These are phyloP conservation scores for Labeo catla DNA, from an alignment of 2,113 vertebrate genomes.

Conservation along the genomic window DNA sequence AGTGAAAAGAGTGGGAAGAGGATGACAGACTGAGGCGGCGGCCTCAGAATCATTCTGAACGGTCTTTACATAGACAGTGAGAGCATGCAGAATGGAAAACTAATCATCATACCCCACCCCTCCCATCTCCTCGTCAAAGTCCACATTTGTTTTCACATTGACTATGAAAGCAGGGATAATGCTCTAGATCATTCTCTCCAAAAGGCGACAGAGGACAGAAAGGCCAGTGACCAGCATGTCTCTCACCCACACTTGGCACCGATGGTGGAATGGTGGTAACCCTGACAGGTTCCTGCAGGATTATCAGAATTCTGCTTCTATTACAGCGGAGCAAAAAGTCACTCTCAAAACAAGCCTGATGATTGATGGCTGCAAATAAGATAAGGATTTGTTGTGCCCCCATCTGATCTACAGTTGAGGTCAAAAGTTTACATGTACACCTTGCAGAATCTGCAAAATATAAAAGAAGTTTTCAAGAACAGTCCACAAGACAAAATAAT, in stretches of 20 bases:
- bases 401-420: too few species aligned
- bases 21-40: constrained; percentile 13
- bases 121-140: constrained; percentile 42
- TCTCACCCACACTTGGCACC: constrained; percentile 21
- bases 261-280: constrained; percentile 13
- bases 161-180: constrained; percentile 29
- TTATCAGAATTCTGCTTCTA: constrained; percentile 50
- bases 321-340: constrained; percentile 47
- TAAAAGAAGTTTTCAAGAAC: too few species aligned
- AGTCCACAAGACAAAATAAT: too few species aligned
- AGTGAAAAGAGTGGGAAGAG: constrained; percentile 27
- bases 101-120: constrained; percentile 60
- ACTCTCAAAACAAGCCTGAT: constrained; percentile 46
- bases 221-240: constrained; percentile 35
- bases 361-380: constrained; percentile 27
- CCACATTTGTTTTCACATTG: constrained; percentile 49
- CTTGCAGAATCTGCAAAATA: too few species aligned
- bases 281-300: constrained; percentile 36
- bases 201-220: constrained; percentile 51
- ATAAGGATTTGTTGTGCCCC: constrained; percentile 24
- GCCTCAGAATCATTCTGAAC: constrained; percentile 23
- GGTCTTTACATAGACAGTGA: constrained; percentile 35
- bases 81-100: constrained; percentile 38
- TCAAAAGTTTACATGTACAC: too few species aligned
- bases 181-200: constrained; percentile 44